These are phyloP conservation scores for Drosophila infuscata DNA, from an alignment of 2,888 invertebrate genomes.

Conservation along the genomic window DNA sequence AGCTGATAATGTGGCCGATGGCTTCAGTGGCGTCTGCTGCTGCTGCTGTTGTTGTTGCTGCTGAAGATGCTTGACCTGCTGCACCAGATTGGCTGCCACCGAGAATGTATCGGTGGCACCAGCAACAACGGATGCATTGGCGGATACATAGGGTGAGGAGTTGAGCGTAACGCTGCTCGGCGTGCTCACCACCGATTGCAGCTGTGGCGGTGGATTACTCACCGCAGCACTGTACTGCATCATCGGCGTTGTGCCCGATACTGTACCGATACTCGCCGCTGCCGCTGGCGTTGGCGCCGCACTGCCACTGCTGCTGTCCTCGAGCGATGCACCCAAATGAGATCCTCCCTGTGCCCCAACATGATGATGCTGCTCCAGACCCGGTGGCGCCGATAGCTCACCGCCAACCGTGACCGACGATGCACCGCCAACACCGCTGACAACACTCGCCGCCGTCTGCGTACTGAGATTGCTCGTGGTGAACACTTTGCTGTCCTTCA, in stretches of 20 bases:
- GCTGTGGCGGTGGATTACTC: constrained; percentile 74
- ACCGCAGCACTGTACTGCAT: constrained; percentile 83
- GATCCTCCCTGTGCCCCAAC: constrained; percentile 67
- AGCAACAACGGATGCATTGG: constrained; percentile 35
- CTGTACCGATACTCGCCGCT: constrained; percentile 44
- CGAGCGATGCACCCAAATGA: constrained; percentile 80
- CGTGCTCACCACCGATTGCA: constrained; percentile 62
- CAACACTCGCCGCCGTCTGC: constrained; percentile 81
- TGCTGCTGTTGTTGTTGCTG: constrained; percentile 74
- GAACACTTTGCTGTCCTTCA: constrained; percentile 97
- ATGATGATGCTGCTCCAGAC: constrained; percentile 85
- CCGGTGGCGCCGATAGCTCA: constrained; percentile 85
- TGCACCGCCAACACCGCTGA: constrained; percentile 66
- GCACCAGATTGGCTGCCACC: constrained; percentile 80
- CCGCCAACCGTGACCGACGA: constrained; percentile 28
- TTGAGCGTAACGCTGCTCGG: constrained; percentile 43
- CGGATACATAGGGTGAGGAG: constrained; percentile 55
- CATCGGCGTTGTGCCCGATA: constrained; percentile 74
- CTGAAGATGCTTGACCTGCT: constrained; percentile 81
- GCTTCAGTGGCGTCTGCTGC: constrained; percentile 87
- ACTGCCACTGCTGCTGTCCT: constrained; percentile 69
- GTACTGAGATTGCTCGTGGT: constrained; percentile 88
- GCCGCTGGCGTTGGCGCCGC: constrained; percentile 41
- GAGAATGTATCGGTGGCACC: constrained; percentile 75
- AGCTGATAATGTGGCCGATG: constrained; percentile 87